These are phyloP conservation scores for Cheiracanthium punctorium DNA, from an alignment of 2,888 invertebrate genomes.

Conservation along the genomic window DNA sequence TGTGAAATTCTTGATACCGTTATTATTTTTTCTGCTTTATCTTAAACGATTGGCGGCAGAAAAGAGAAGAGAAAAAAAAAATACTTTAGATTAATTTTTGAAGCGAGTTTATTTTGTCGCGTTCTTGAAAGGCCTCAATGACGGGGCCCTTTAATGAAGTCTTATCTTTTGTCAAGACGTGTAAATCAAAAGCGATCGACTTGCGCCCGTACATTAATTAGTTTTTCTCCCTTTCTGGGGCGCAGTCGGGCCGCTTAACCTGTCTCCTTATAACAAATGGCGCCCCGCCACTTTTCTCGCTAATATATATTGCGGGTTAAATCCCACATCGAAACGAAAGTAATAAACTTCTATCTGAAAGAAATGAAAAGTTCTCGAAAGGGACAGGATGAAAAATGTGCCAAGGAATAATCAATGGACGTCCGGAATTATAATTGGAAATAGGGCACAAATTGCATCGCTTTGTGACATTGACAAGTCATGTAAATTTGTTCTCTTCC, in stretches of 20 bases:
- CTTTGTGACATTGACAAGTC: constrained; percentile 10
- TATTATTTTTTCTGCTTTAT: constrained; percentile 25
- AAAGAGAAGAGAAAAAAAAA: background rate
- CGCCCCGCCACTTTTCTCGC: background rate
- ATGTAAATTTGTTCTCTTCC: background rate
- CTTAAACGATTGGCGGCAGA: background rate
- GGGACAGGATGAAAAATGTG: constrained; percentile 41
- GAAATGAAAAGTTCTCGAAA: constrained; percentile 31
- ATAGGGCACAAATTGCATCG: constrained; percentile 6
- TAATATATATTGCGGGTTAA: constrained; percentile 19
- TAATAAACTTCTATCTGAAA: constrained; percentile 33
- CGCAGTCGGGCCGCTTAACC: constrained; percentile 20
- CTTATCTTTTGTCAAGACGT: constrained; percentile 45
- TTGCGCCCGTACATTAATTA: constrained; percentile 50
- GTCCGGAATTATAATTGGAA: constrained; percentile 49
- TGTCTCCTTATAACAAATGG: constrained; percentile 37
- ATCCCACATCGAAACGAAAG: constrained; percentile 50
- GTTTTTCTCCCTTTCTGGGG: constrained; percentile 10
- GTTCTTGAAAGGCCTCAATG: constrained; percentile 23
- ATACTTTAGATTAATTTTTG: constrained; percentile 50
- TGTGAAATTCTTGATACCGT: background rate
- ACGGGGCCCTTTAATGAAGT: constrained; percentile 45
- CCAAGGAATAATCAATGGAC: constrained; percentile 34
- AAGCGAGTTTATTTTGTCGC: constrained; percentile 35
- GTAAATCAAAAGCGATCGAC: constrained; percentile 62